Evolutionary conservation across 2,113 vertebrate genomes (phyloP).

Genomic region (Pangasianodon gigas): DNA sequence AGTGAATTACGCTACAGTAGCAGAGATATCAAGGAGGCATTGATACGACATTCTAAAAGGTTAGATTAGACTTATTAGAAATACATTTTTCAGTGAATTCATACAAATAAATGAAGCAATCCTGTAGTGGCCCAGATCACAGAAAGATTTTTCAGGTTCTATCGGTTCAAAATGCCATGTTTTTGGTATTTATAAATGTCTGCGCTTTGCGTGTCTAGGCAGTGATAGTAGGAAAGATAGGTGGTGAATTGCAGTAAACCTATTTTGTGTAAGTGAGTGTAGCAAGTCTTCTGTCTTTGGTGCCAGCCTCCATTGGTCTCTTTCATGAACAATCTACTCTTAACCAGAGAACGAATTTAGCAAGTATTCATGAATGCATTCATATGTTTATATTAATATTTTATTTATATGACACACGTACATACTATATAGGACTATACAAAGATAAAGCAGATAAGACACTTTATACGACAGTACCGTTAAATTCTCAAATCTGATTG

Average conservation of each 20-base stretch:
- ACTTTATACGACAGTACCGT: neutral
- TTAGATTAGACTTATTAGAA: neutral
- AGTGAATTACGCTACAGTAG: constrained; percentile 50
- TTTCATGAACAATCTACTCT: neutral
- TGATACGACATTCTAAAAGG: constrained; percentile 63
- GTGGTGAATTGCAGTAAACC: neutral
- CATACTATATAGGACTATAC: neutral
- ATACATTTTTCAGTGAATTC: neutral
- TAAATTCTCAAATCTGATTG: neutral
- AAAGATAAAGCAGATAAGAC: neutral
- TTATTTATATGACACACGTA: neutral
- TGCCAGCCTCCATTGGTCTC: neutral
- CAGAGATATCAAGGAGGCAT: constrained; percentile 8
- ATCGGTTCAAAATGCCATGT: neutral
- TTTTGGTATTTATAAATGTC: neutral
- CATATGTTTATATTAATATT: neutral
- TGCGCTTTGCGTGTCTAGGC: neutral
- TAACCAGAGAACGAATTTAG: neutral
- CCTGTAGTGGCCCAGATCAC: neutral
- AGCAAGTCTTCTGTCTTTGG: neutral
- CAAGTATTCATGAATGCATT: neutral
- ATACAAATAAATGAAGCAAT: neutral
- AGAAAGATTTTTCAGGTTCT: neutral
- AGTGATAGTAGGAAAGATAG: neutral
- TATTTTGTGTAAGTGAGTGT: neutral